Evolutionary conservation across 2,888 invertebrate genomes (phyloP).

Genomic region (Catocala sponsa): DNA sequence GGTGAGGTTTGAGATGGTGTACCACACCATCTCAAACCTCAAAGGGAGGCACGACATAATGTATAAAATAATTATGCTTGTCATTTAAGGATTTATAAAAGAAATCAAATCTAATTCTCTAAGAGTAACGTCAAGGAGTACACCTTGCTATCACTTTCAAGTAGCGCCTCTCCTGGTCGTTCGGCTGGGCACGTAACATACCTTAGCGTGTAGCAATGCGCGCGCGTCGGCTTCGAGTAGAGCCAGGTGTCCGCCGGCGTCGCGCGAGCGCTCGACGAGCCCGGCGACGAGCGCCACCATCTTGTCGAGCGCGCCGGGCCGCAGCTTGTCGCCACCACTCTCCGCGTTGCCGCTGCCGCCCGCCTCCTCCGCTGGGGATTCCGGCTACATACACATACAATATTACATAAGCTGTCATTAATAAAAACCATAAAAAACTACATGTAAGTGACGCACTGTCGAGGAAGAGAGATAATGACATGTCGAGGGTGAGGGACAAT

Average conservation of each 20-base stretch:
- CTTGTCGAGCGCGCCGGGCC: slow-evolving; percentile 97
- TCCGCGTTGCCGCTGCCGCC: slow-evolving; percentile 67
- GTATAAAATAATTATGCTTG: too few species aligned
- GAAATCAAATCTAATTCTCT: too few species aligned
- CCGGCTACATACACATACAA: slow-evolving; percentile 56
- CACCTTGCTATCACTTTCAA: too few species aligned
- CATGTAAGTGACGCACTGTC: too few species aligned
- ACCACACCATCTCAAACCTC: too few species aligned
- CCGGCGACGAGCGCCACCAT: slow-evolving; percentile 97
- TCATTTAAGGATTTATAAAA: too few species aligned
- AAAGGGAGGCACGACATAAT: too few species aligned
- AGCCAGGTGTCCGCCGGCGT: slow-evolving; percentile 91
- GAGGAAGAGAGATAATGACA: too few species aligned
- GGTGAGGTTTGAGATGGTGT: too few species aligned
- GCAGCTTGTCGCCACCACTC: slow-evolving; percentile 90
- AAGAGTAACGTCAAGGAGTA: too few species aligned
- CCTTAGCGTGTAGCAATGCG: slow-evolving; percentile 95
- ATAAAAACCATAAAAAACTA: not conserved
- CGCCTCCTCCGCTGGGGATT: slow-evolving; percentile 73
- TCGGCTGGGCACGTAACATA: slow-evolving; percentile 56
- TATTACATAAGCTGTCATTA: not conserved
- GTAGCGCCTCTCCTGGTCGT: too few species aligned
- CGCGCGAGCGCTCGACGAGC: slow-evolving; percentile 95
- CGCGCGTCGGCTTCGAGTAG: slow-evolving; percentile 93
- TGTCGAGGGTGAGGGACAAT: too few species aligned